Base-by-base conservation (phyloP, 1,140 invertebrate genomes). In the Macrosteles quadrilineatus region DNA sequence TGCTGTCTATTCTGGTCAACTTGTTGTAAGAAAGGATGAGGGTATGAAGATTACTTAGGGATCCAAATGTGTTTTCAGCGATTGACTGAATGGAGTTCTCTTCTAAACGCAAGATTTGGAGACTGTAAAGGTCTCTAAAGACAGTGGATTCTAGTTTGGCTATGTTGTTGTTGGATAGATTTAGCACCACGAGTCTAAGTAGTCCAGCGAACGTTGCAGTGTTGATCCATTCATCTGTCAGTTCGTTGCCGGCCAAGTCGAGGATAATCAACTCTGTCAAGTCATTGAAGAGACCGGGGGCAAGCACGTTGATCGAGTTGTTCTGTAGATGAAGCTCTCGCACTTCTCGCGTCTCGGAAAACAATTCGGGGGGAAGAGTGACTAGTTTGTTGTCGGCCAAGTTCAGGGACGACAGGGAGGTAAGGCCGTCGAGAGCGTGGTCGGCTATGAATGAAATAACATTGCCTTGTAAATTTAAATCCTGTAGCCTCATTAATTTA, bases 221-320 rank as follows among this genome's bases (percentile, higher is more conserved):
- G 77, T 93, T 94, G 40, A 94, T 90, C 94, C 91, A 97, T 77
- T 92, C 92, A 50, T 87, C 87, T 32, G 91, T 91, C 30, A 98
- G 82, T 78, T 93, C 89, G 77, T 98, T 98, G 70, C 88, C 86
- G 23, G 93, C 92, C 71, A 96, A 81, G 78, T 97, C 93, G 9
- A 98, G 81, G 29, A 93, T 87, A 67, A 92, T 80, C 27, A 98
- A 79, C 78, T 94, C 91, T 2, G 88, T 86, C 19, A 97, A 81
- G 67, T 92, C 91, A 74, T 87, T 87, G 78, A 96, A 95, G 43
- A 96, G 81, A 1, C 93, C 93, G 0, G 93, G 92, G 23, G 93
- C 92, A 2, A 95, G 77, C 0, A 95, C 91, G 75, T 90, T 91
- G 27, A 96, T 88, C n/a, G 90, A 91, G 80, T 96, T 95, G 76